These are phyloP conservation scores for Vanessa atalanta DNA, from an alignment of 1,140 invertebrate genomes.

Conservation along the genomic window DNA sequence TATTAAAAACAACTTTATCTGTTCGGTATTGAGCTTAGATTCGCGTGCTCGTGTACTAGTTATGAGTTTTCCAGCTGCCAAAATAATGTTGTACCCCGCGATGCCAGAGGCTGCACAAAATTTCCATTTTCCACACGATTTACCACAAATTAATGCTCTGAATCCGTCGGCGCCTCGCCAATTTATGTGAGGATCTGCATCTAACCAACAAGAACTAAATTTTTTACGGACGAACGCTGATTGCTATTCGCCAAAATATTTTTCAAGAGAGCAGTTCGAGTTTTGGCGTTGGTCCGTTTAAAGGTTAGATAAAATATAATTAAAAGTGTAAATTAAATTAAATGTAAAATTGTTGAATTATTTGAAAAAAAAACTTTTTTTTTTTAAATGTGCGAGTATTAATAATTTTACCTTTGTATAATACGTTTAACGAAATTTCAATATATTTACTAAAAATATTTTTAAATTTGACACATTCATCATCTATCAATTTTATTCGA, in stretches of 20 bases:
- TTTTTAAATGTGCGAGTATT: too few species aligned
- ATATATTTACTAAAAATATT: too few species aligned
- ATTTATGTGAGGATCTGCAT: constrained; percentile 75
- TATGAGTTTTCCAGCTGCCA: constrained; percentile 22
- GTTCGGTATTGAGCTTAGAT: neutral
- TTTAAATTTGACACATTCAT: too few species aligned
- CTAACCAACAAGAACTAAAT: constrained; percentile 63
- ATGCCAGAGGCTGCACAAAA: constrained; percentile 74
- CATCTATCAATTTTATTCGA: too few species aligned
- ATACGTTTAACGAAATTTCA: too few species aligned
- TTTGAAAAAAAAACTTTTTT: too few species aligned
- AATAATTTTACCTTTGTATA: too few species aligned
- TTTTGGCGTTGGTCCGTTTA: neutral
- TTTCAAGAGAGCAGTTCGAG: constrained; percentile 13
- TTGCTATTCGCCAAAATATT: constrained; percentile 48
- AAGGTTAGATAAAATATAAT: too few species aligned
- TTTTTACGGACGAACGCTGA: constrained; percentile 58
- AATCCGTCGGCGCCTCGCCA: constrained; percentile 72
- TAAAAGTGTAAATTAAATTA: too few species aligned
- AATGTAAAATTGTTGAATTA: too few species aligned
- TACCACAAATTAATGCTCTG: constrained; percentile 77
- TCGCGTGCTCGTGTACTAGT: neutral
- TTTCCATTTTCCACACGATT: constrained; percentile 80
- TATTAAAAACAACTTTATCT: constrained; percentile 32
- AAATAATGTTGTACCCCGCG: constrained; percentile 46